Percentiles rank a stretch among this genome's conserved stretches.
Conservation (phyloP, 2,888 invertebrate species). For the Lithophane semibrunnea region DNA sequence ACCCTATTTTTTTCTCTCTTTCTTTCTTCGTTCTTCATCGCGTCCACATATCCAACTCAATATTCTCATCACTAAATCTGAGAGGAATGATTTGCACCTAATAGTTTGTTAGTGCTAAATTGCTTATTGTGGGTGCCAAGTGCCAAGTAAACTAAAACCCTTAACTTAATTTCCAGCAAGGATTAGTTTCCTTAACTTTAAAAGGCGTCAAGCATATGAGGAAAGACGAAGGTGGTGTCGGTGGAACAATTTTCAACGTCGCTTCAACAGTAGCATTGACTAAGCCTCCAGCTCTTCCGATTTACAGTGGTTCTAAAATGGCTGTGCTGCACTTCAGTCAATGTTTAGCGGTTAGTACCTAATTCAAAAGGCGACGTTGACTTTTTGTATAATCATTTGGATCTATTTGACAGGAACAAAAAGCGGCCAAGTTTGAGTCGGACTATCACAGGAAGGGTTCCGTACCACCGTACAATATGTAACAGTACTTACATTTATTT, state of each 20-base stretch:
- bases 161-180: constrained; percentile 76
- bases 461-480: no score
- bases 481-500: no score
- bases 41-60: neutral
- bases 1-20: neutral
- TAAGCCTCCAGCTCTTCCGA: constrained; percentile 63
- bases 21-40: neutral
- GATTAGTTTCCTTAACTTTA: constrained; percentile 83
- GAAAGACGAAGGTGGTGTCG: constrained; percentile 73
- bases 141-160: neutral
- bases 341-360: constrained; percentile 53
- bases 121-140: neutral
- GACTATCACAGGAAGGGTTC: no score
- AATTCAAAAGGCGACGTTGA: neutral
- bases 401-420: neutral
- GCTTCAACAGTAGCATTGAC: constrained; percentile 70
- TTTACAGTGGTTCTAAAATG: constrained; percentile 74
- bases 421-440: no score
- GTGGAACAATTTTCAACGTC: constrained; percentile 78
- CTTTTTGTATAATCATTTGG: neutral
- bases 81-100: neutral
- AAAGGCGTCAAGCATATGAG: constrained; percentile 76
- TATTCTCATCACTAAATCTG: neutral
- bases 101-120: neutral
- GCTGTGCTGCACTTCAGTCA: constrained; percentile 53